Evolutionary conservation across 2,888 invertebrate species (phyloP).

Genomic region (Brachylomia viminalis): DNA sequence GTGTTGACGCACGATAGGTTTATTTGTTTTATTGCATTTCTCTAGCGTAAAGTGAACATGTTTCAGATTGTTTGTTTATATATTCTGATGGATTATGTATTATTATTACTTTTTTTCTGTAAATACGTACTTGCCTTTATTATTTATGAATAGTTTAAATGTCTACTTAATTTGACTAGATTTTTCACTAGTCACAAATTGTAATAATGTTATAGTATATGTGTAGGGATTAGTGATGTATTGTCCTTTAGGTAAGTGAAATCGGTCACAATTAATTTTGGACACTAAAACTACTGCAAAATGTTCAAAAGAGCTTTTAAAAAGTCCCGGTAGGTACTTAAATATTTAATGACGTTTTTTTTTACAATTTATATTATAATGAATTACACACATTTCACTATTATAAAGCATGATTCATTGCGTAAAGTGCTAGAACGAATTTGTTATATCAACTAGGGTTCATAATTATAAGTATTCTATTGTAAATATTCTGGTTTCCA

Average conservation of each 20-base stretch:
- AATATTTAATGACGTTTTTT: slow-evolving; percentile 59
- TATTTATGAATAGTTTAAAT: slow-evolving; percentile 85
- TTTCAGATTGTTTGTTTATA: slow-evolving; percentile 79
- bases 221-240: slow-evolving; percentile 57
- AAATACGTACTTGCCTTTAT: slow-evolving; percentile 84
- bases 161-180: slow-evolving; percentile 86
- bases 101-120: slow-evolving; percentile 78
- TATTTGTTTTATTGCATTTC: slow-evolving; percentile 83
- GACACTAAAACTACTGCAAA: slow-evolving; percentile 52
- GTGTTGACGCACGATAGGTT: slow-evolving; percentile 78
- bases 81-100: slow-evolving; percentile 78
- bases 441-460: slow-evolving; percentile 66
- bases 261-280: slow-evolving; percentile 70
- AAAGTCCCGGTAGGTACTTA: slow-evolving; percentile 66
- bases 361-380: slow-evolving; percentile 55
- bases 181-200: slow-evolving; percentile 87
- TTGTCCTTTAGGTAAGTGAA: slow-evolving; percentile 56
- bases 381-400: slow-evolving; percentile 42
- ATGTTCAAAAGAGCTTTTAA: slow-evolving; percentile 50
- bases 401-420: slow-evolving; percentile 45
- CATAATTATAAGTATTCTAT: slow-evolving; percentile 58
- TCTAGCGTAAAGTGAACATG: slow-evolving; percentile 78
- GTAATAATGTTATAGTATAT: slow-evolving; percentile 70
- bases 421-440: slow-evolving; percentile 49
- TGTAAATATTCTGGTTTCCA: slow-evolving; percentile 70